phyloP scores from a whole-genome alignment of 2,888 invertebrate species.

The Stenodema calcarata region DNA sequence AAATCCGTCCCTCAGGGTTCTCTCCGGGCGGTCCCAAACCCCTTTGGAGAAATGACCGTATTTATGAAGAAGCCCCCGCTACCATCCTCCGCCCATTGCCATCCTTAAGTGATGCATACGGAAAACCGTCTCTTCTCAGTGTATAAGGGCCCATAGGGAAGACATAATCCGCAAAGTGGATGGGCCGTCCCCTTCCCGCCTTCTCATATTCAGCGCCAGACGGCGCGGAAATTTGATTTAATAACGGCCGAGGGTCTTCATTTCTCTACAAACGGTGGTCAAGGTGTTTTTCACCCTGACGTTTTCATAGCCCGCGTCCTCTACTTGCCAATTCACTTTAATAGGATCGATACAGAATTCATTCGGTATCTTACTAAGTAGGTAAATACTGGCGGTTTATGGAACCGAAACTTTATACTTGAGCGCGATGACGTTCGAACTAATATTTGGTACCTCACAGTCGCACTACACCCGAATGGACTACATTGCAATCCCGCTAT shows the following conservation, averaged over 20 bases:
- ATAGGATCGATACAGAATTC: too few relatives aligned
- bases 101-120: background rate
- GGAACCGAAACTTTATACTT: too few relatives aligned
- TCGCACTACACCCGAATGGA: too few relatives aligned
- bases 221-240: background rate
- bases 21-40: background rate
- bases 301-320: too few relatives aligned
- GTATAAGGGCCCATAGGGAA: conserved; percentile 2
- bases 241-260: background rate
- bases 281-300: background rate
- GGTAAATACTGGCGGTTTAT: too few relatives aligned
- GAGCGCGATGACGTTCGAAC: too few relatives aligned
- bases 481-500: too few relatives aligned
- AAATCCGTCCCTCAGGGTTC: background rate
- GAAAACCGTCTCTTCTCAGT: background rate
- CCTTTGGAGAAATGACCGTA: background rate
- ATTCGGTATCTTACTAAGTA: too few relatives aligned
- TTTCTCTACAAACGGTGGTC: background rate
- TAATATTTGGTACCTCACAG: too few relatives aligned
- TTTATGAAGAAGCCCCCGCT: background rate
- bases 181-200: background rate
- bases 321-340: too few relatives aligned
- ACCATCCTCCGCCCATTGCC: background rate
- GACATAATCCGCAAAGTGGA: background rate
- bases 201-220: background rate